A percentile compares a stretch with the other conserved stretches of the same genome.
phyloP scores from a whole-genome alignment of 2,113 vertebrate species.

The Cyprinodon variegatus region DNA sequence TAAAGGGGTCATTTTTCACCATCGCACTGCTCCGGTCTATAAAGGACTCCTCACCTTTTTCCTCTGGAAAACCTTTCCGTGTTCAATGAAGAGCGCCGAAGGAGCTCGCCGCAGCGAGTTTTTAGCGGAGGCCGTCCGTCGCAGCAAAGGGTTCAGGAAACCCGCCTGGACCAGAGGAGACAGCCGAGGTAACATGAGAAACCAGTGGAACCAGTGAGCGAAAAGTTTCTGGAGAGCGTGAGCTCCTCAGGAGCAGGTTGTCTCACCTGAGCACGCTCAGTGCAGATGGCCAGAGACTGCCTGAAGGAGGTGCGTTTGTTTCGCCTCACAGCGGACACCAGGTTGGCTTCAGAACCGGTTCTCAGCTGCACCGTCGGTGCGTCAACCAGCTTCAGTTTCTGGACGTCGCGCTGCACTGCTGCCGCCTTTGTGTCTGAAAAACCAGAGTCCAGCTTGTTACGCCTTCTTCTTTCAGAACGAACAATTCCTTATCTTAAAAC shows the following conservation, averaged over 20 bases:
- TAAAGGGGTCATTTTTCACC: too few relatives aligned
- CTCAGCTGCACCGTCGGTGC: slow-evolving; percentile 64
- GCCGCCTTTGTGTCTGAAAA: slow-evolving; percentile 65
- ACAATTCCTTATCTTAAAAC: background rate
- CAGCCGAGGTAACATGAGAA: background rate
- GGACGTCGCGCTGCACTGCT: slow-evolving; percentile 72
- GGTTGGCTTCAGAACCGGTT: slow-evolving; percentile 84
- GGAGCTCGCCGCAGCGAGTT: slow-evolving; percentile 75
- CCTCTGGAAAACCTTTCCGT: slow-evolving; percentile 78
- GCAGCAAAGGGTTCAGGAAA: slow-evolving; percentile 80
- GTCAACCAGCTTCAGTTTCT: slow-evolving; percentile 80
- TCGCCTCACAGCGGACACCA: slow-evolving; percentile 66
- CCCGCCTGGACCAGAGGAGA: slow-evolving; percentile 65
- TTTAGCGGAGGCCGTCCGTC: slow-evolving; percentile 78
- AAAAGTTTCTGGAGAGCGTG: background rate
- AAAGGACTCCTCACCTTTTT: slow-evolving; percentile 74
- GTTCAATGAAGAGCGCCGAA: slow-evolving; percentile 59
- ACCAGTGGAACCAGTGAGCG: slow-evolving; percentile 8
- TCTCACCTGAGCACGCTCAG: slow-evolving; percentile 79
- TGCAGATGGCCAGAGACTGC: slow-evolving; percentile 78
- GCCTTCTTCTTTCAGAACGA: background rate
- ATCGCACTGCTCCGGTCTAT: too few relatives aligned
- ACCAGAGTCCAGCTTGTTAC: background rate
- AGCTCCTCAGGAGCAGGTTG: fast-evolving
- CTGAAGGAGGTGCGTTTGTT: slow-evolving; percentile 81